Evolutionary conservation across 2,888 invertebrate species (phyloP).

Genomic region (Chelonus formosanus): DNA sequence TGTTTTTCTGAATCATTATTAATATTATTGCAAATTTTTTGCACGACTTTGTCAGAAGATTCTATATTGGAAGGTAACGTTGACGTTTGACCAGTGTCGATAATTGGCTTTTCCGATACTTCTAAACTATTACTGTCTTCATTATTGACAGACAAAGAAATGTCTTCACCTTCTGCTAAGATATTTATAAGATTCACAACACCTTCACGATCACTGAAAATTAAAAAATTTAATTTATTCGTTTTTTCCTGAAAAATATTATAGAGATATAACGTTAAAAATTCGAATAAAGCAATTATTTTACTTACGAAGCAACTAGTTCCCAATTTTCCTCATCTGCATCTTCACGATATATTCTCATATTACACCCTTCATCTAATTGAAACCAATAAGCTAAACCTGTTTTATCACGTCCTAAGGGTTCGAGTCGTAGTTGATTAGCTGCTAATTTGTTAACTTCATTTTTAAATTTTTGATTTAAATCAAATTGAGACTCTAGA

Average conservation of each 20-base stretch:
- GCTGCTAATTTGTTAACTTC: conserved; percentile 82
- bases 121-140: conserved; percentile 72
- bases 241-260: too few relatives aligned
- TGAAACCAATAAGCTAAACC: conserved; percentile 96
- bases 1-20: conserved; percentile 28
- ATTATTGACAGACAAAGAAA: conserved; percentile 68
- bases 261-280: not conserved
- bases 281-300: not conserved
- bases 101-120: conserved; percentile 67
- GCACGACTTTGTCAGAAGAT: too few relatives aligned
- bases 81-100: conserved; percentile 68
- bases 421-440: conserved; percentile 83
- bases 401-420: conserved; percentile 89
- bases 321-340: conserved; percentile 96
- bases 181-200: conserved; percentile 81
- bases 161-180: conserved; percentile 76
- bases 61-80: conserved; percentile 50
- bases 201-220: conserved; percentile 78
- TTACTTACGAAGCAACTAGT: conserved; percentile 82
- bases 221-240: conserved; percentile 12
- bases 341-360: conserved; percentile 94
- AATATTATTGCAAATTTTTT: conserved; percentile 41
- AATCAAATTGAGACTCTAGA: conserved; percentile 94
- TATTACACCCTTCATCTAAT: conserved; percentile 85
- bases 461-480: conserved; percentile 90